Conservation (phyloP, 2,113 vertebrate genomes). For the Phrynosoma platyrhinos region DNA sequence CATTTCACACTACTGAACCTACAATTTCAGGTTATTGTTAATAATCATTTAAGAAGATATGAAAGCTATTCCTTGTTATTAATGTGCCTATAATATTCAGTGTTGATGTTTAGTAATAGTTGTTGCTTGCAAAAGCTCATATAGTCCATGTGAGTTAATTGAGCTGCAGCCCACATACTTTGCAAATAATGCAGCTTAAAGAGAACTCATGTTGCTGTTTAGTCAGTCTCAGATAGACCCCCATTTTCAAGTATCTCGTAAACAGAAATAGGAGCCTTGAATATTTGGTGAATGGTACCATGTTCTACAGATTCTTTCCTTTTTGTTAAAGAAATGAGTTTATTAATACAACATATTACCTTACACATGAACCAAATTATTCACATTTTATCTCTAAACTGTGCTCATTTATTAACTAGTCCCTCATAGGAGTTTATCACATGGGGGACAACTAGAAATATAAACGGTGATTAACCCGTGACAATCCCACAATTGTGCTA, state of each 20-base stretch:
- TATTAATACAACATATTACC: too few relatives aligned
- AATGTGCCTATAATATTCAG: background rate
- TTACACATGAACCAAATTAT: too few relatives aligned
- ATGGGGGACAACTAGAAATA: too few relatives aligned
- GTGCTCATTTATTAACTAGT: too few relatives aligned
- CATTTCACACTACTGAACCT: background rate
- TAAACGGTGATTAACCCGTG: too few relatives aligned
- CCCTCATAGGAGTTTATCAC: too few relatives aligned
- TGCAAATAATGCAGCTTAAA: constrained; percentile 1
- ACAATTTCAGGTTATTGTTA: constrained; percentile 18
- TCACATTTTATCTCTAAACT: too few relatives aligned
- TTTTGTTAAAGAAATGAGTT: background rate
- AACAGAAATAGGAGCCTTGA: background rate
- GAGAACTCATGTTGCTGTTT: background rate
- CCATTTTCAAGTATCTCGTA: background rate
- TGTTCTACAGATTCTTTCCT: background rate
- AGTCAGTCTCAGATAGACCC: background rate
- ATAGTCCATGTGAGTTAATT: background rate
- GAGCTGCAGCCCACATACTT: background rate
- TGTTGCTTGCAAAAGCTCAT: background rate
- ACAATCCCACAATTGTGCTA: too few relatives aligned
- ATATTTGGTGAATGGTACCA: background rate
- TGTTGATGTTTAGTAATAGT: background rate
- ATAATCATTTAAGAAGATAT: background rate
- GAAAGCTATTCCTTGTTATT: background rate